phyloP scores from a whole-genome alignment of 2,797 vertebrate genomes.

The Knipowitschia caucasica region DNA sequence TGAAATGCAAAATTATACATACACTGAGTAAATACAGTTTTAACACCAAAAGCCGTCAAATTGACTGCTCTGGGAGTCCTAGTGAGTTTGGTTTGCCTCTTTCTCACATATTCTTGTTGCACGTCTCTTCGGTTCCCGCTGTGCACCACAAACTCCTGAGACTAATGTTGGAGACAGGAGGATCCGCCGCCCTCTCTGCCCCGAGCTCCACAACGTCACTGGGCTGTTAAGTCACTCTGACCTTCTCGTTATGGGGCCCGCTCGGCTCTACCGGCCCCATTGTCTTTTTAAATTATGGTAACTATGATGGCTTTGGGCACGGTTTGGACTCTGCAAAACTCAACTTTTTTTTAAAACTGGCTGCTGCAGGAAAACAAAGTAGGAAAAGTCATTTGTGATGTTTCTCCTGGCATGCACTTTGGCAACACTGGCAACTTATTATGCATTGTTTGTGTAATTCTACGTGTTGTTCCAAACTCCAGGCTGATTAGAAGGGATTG shows the following conservation, averaged over 20 bases:
- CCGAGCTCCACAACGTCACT: neutral
- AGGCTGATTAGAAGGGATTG: too few species aligned
- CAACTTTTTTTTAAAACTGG: neutral
- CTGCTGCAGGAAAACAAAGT: neutral
- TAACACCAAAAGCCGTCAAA: too few species aligned
- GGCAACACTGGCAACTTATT: too few species aligned
- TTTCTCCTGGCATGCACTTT: neutral
- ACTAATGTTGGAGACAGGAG: neutral
- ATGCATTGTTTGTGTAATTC: too few species aligned
- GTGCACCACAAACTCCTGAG: neutral
- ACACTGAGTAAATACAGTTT: too few species aligned
- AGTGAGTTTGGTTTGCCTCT: neutral
- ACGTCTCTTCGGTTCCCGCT: neutral
- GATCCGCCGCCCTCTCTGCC: neutral
- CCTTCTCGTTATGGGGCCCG: constrained; percentile 5
- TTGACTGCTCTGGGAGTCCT: too few species aligned
- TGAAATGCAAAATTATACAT: too few species aligned
- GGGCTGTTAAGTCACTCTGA: neutral
- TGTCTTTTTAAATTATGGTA: neutral
- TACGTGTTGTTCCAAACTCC: too few species aligned
- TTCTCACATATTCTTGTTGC: neutral
- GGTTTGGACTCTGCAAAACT: neutral
- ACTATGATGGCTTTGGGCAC: neutral
- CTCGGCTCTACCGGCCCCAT: neutral
- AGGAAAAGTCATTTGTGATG: neutral